These are phyloP conservation scores for Archilochus colubris DNA, from an alignment of 2,113 vertebrate species.

Conservation along the genomic window DNA sequence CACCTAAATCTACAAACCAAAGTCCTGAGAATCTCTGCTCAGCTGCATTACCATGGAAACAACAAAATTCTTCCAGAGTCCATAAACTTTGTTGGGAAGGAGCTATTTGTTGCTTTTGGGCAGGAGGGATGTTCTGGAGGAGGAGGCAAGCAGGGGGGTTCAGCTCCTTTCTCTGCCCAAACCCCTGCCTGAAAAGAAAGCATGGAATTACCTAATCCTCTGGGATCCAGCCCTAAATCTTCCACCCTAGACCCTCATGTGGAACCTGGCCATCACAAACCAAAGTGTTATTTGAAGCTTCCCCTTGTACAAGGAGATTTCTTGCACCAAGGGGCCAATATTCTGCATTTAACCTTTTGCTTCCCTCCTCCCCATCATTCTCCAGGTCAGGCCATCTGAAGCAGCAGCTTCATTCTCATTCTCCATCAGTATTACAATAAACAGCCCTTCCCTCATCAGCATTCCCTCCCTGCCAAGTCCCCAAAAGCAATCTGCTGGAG, in stretches of 20 bases:
- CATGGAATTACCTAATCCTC: not conserved
- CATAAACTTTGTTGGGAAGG: not conserved
- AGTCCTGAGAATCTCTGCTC: not conserved
- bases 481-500: slow-evolving; percentile 49
- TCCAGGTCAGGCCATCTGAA: not conserved
- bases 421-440: slow-evolving; percentile 15
- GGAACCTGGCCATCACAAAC: accelerated
- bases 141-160: accelerated
- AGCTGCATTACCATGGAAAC: not conserved
- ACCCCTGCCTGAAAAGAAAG: not conserved
- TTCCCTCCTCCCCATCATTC: not conserved
- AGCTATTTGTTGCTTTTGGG: not conserved
- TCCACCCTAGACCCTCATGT: not conserved
- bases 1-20: not conserved
- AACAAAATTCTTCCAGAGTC: not conserved
- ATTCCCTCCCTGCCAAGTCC: slow-evolving; percentile 23
- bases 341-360: not conserved
- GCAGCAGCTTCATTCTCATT: slow-evolving; percentile 54
- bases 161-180: not conserved
- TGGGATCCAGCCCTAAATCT: not conserved
- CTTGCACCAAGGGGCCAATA: not conserved
- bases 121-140: accelerated
- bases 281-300: not conserved
- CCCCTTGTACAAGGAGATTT: not conserved
- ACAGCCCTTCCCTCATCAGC: slow-evolving; percentile 49